phyloP scores from a whole-genome alignment of 2,113 vertebrate species.

The Prietella phreatophila region DNA sequence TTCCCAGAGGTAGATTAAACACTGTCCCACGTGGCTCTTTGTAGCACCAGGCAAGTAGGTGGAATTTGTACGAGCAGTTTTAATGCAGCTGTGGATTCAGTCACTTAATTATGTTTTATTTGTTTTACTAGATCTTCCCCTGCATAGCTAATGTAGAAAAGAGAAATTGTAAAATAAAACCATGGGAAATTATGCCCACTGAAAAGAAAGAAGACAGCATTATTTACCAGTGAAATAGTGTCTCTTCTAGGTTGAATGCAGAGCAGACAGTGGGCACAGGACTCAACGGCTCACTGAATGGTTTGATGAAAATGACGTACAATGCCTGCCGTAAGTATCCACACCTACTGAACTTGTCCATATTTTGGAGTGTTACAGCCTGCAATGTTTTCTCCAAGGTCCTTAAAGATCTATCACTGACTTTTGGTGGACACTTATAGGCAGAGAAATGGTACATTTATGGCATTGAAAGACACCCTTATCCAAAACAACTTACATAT shows the following conservation, averaged over 20 bases:
- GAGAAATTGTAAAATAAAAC: not conserved
- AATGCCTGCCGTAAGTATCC: not conserved
- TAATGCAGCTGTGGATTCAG: not conserved
- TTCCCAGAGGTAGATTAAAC: not conserved
- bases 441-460: not conserved
- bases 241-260: not conserved
- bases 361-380: not conserved
- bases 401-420: not conserved
- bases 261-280: not conserved
- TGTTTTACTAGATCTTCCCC: not conserved
- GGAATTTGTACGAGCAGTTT: not conserved
- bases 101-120: constrained; percentile 7
- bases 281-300: not conserved
- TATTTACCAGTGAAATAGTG: not conserved
- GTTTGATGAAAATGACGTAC: not conserved
- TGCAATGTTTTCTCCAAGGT: not conserved
- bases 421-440: not conserved
- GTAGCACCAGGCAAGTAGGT: not conserved
- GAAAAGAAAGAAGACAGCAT: not conserved
- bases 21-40: not conserved
- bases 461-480: too few relatives aligned
- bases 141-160: not conserved
- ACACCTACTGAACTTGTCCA: not conserved
- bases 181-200: not conserved
- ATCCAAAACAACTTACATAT: too few relatives aligned